Conservation (phyloP, 2,888 invertebrate genomes). For the Phyllotreta cruciferae region DNA sequence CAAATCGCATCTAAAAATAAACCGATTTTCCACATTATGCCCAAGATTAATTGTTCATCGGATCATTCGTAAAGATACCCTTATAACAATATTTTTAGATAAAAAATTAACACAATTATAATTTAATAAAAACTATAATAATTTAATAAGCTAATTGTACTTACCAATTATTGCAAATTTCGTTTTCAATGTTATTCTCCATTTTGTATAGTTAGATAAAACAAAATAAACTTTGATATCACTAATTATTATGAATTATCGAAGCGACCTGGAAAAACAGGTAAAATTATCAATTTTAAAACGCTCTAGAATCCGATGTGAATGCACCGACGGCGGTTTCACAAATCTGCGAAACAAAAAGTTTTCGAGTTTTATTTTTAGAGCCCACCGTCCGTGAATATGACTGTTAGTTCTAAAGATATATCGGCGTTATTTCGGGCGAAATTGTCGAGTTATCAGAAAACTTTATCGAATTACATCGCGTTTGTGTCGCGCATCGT, state of each 20-base stretch:
- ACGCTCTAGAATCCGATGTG: constrained; percentile 34
- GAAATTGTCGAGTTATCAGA: constrained; percentile 37
- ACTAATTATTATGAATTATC: background rate
- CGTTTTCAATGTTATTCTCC: constrained; percentile 49
- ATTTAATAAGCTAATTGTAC: constrained; percentile 30
- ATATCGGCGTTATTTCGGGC: constrained; percentile 40
- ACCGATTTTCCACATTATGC: background rate
- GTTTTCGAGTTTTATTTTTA: constrained; percentile 38
- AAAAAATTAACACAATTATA: background rate
- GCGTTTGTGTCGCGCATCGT: no score
- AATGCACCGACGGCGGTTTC: constrained; percentile 38
- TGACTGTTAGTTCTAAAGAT: constrained; percentile 44
- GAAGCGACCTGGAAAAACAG: background rate
- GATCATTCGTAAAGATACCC: background rate
- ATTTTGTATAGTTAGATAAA: constrained; percentile 28
- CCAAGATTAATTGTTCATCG: background rate
- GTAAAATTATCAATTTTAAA: constrained; percentile 14
- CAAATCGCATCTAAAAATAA: no score
- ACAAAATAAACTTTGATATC: background rate
- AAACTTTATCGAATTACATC: constrained; percentile 16
- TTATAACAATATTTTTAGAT: background rate
- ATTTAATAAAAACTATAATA: background rate
- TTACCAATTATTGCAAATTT: constrained; percentile 54
- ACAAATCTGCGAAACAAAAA: constrained; percentile 42
- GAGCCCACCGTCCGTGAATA: constrained; percentile 40